Evolutionary conservation across 2,888 invertebrate genomes (phyloP).

Genomic region (Limnephilus lunatus): DNA sequence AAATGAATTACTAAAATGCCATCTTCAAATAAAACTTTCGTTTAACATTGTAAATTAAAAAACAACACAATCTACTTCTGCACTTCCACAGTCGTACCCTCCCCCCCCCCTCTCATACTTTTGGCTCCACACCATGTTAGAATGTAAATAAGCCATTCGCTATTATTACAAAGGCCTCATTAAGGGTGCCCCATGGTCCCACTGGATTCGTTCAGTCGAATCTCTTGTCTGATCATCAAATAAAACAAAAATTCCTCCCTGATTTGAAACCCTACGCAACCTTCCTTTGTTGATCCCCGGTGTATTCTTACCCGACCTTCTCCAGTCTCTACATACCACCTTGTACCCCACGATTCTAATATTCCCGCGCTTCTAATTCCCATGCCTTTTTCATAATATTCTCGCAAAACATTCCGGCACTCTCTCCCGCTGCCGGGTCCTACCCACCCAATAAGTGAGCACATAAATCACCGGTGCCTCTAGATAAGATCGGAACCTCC

Average conservation of each 20-base stretch:
- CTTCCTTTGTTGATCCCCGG: neutral
- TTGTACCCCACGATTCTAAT: neutral
- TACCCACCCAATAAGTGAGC: conserved; percentile 20
- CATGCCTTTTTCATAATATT: conserved; percentile 21
- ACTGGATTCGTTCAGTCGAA: neutral
- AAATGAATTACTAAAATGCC: too few relatives aligned
- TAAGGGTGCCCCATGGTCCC: neutral
- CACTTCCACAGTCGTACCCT: too few relatives aligned
- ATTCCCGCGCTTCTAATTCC: neutral
- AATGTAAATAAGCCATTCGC: too few relatives aligned
- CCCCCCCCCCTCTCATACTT: too few relatives aligned
- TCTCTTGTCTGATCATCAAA: neutral
- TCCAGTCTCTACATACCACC: neutral
- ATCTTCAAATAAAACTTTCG: too few relatives aligned
- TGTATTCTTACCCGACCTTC: neutral
- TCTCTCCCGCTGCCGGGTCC: neutral
- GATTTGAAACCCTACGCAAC: neutral
- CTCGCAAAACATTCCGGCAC: conserved; percentile 7
- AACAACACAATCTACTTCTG: too few relatives aligned
- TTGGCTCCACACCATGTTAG: too few relatives aligned
- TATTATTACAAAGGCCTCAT: too few relatives aligned
- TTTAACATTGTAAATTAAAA: too few relatives aligned
- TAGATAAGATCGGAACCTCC: neutral
- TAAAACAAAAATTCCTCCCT: neutral
- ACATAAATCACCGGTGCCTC: conserved; percentile 8